These are phyloP conservation scores for Sylvietta virens DNA, from an alignment of 2,113 vertebrate species.

Conservation along the genomic window DNA sequence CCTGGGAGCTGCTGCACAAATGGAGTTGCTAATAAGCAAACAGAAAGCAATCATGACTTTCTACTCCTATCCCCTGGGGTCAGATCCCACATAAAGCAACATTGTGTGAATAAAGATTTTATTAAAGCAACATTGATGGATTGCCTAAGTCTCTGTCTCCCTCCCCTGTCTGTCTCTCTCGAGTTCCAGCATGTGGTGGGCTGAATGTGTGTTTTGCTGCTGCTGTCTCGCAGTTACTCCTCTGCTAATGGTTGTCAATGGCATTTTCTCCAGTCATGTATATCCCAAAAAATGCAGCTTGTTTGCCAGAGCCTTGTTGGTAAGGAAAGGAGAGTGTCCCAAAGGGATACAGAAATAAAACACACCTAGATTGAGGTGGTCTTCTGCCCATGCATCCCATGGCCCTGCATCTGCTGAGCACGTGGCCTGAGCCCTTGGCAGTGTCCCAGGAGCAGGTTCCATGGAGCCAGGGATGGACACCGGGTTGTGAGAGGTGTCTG, in stretches of 20 bases:
- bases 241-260: neutral
- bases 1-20: slow-evolving; percentile 47
- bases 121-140: slow-evolving; percentile 56
- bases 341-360: neutral
- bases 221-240: neutral
- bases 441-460: neutral
- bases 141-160: slow-evolving; percentile 7
- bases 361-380: neutral
- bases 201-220: neutral
- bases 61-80: slow-evolving; percentile 56
- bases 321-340: neutral
- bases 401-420: neutral
- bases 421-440: neutral
- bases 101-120: slow-evolving; percentile 75
- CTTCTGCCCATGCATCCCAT: neutral
- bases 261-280: rapidly evolving
- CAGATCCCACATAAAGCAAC: slow-evolving; percentile 56
- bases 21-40: slow-evolving; percentile 39
- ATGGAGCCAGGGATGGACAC: neutral
- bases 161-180: neutral
- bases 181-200: neutral
- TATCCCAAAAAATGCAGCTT: neutral
- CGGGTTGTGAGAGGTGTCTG: neutral
- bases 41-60: slow-evolving; percentile 21
- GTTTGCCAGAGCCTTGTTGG: neutral